A percentile compares a stretch with the other conserved stretches of the same genome.
These are phyloP conservation scores for Lasioglossum baleicum DNA, from an alignment of 1,140 invertebrate genomes.

Conservation along the genomic window DNA sequence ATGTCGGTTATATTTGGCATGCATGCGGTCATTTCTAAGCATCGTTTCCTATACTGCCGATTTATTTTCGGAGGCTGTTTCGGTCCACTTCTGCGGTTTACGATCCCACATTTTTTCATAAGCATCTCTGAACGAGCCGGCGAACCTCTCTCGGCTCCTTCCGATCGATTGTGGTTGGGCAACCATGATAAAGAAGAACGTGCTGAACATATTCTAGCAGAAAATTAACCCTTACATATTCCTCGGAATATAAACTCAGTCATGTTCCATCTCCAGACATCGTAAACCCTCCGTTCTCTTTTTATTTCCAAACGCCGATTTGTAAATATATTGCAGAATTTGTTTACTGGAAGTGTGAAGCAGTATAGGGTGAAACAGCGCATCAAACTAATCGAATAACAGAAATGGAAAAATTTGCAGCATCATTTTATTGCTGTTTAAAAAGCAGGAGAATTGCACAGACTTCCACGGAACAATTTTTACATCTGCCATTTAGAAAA, in stretches of 20 bases:
- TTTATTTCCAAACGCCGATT: too few species aligned
- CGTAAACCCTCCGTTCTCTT: too few species aligned
- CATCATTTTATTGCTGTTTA: neutral
- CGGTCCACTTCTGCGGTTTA: constrained; percentile 22
- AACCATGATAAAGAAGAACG: neutral
- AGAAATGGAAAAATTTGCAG: too few species aligned
- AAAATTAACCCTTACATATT: too few species aligned
- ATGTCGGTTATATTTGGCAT: constrained; percentile 68
- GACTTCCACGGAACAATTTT: neutral
- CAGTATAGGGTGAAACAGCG: too few species aligned
- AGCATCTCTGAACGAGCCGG: neutral
- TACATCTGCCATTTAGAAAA: neutral
- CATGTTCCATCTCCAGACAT: too few species aligned
- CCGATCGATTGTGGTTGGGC: neutral
- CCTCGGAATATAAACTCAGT: too few species aligned
- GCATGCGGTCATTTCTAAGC: constrained; percentile 75
- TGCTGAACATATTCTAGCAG: neutral
- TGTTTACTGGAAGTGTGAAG: too few species aligned
- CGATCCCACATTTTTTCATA: constrained; percentile 7
- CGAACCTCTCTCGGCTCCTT: neutral
- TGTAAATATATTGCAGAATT: too few species aligned
- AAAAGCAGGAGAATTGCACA: neutral
- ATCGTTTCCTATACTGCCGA: constrained; percentile 53
- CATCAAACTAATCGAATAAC: too few species aligned
- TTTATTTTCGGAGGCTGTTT: constrained; percentile 51